These are phyloP conservation scores for Celastrina argiolus DNA, from an alignment of 2,888 invertebrate species.

Conservation along the genomic window DNA sequence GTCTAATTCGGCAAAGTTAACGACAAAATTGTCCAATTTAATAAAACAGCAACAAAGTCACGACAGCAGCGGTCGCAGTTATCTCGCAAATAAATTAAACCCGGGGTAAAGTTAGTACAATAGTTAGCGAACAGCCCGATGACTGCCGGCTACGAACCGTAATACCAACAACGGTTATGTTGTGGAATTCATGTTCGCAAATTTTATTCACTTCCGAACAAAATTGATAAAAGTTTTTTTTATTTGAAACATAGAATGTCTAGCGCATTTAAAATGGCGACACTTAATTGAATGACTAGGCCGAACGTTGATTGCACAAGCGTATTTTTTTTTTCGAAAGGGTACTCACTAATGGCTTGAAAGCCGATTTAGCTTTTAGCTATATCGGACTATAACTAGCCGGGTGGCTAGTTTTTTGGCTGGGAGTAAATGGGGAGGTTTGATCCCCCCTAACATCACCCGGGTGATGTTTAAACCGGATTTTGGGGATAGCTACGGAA, in stretches of 20 bases:
- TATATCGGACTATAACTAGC: too few relatives aligned
- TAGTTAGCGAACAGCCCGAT: constrained; percentile 5
- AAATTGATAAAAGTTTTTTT: neutral
- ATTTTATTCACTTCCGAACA: neutral
- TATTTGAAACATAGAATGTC: neutral
- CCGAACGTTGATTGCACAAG: too few relatives aligned
- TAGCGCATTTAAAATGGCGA: too few relatives aligned
- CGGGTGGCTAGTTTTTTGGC: too few relatives aligned
- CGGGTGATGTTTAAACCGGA: too few relatives aligned
- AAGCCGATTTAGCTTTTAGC: too few relatives aligned
- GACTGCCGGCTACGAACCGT: neutral
- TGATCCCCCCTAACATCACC: too few relatives aligned
- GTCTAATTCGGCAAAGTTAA: neutral
- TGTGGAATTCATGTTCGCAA: neutral
- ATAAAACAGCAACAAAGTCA: neutral
- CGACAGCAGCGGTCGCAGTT: neutral
- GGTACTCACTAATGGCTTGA: too few relatives aligned
- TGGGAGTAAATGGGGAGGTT: too few relatives aligned
- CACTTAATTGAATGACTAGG: too few relatives aligned
- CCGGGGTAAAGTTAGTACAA: neutral
- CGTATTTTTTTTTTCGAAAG: too few relatives aligned
- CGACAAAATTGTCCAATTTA: constrained; percentile 13
- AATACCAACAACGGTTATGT: constrained; percentile 4
- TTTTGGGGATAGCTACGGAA: too few relatives aligned
- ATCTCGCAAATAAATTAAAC: constrained; percentile 19